Conservation (phyloP, 2,113 vertebrate genomes). For the Melanotaenia duboulayi region DNA sequence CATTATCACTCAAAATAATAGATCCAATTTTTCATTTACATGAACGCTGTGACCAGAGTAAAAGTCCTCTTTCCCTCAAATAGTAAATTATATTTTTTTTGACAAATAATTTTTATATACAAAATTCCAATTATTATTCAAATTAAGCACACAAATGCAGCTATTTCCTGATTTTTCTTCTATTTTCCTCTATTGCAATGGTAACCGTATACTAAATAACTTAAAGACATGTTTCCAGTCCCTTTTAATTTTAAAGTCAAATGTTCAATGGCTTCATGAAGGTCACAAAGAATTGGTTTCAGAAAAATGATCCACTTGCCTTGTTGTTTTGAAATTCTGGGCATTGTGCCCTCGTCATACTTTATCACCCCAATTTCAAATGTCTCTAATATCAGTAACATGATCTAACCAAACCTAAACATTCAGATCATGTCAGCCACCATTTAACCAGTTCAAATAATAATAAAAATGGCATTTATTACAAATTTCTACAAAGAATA, state of each 20-base stretch:
- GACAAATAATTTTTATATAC: neutral
- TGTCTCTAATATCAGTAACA: constrained; percentile 33
- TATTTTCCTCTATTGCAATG: constrained; percentile 53
- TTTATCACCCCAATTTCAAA: constrained; percentile 22
- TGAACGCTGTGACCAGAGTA: neutral
- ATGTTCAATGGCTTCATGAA: constrained; percentile 67
- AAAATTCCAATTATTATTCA: constrained; percentile 19
- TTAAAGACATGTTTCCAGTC: constrained; percentile 46
- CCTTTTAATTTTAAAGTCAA: constrained; percentile 44
- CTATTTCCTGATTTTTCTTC: constrained; percentile 33
- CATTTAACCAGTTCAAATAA: neutral
- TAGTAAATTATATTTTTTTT: neutral
- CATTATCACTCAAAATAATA: neutral
- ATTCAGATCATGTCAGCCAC: constrained; percentile 18
- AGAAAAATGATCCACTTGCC: constrained; percentile 52
- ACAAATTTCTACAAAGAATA: too few relatives aligned
- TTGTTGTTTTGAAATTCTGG: constrained; percentile 58
- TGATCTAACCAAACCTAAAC: constrained; percentile 30
- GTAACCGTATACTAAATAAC: constrained; percentile 27
- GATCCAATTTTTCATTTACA: neutral
- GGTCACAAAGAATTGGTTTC: constrained; percentile 51
- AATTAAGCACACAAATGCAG: constrained; percentile 38
- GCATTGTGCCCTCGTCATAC: constrained; percentile 49
- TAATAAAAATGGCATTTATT: neutral
- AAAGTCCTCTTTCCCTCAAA: constrained; percentile 4